phyloP scores from a whole-genome alignment of 2,113 vertebrate species.

The Brachyhypopomus gauderio region DNA sequence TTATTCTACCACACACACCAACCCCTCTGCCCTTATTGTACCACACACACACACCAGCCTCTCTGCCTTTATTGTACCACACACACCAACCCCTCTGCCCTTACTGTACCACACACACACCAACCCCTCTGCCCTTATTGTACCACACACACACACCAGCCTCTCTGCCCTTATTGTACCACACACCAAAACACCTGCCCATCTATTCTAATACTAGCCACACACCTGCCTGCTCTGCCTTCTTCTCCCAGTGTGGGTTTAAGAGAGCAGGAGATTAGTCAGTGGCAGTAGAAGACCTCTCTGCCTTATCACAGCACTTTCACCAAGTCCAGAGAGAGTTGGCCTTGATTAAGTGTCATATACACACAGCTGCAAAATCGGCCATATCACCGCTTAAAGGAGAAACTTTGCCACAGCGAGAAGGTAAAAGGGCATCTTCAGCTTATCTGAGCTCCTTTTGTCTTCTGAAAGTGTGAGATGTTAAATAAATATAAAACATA shows the following conservation, averaged over 20 bases:
- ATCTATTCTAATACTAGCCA: neutral
- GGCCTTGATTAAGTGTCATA: constrained; percentile 34
- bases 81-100: neutral
- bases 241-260: neutral
- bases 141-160: too few relatives aligned
- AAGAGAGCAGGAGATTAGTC: constrained; percentile 19
- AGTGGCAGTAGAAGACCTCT: neutral
- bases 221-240: neutral
- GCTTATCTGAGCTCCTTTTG: neutral
- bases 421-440: neutral
- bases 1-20: too few relatives aligned
- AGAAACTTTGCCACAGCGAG: constrained; percentile 30
- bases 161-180: too few relatives aligned
- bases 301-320: constrained; percentile 47
- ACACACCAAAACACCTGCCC: too few relatives aligned
- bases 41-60: neutral
- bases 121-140: too few relatives aligned
- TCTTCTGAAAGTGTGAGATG: neutral
- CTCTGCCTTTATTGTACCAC: constrained; percentile 16
- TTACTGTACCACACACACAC: too few relatives aligned
- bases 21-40: too few relatives aligned
- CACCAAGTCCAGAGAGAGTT: constrained; percentile 45
- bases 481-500: neutral
- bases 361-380: constrained; percentile 47
- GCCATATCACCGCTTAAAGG: constrained; percentile 5